Evolutionary conservation across 2,113 vertebrate genomes (phyloP).

Genomic region (Chiloscyllium plagiosum): DNA sequence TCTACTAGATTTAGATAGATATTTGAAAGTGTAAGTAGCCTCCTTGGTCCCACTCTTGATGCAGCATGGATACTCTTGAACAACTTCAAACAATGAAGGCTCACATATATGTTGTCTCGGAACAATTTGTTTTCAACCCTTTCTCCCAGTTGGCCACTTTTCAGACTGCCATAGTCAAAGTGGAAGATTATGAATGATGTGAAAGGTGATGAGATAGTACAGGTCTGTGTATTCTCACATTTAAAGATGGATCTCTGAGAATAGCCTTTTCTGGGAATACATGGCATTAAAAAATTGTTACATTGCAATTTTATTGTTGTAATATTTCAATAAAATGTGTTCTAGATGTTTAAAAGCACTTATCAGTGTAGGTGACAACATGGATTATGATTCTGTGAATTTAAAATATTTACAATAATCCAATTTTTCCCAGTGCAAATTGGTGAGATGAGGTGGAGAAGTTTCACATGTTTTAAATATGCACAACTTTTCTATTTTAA

Average conservation of each 20-base stretch:
- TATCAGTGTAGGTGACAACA: neutral
- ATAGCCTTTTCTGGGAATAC: neutral
- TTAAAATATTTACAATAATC: slow-evolving; percentile 2
- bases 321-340: neutral
- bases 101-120: neutral
- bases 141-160: neutral
- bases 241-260: neutral
- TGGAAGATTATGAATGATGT: neutral
- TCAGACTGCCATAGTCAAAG: neutral
- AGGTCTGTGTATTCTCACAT: neutral
- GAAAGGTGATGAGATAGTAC: neutral
- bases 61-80: neutral
- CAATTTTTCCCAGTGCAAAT: neutral
- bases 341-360: neutral
- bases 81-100: neutral
- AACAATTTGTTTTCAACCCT: neutral
- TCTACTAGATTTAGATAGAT: neutral
- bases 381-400: neutral
- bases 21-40: neutral
- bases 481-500: neutral
- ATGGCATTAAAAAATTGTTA: neutral
- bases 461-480: slow-evolving; percentile 3
- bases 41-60: neutral
- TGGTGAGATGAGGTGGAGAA: neutral
- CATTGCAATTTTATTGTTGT: neutral